Evolutionary conservation across 2,888 invertebrate genomes (phyloP).

Genomic region (Drosophila vallismaia): DNA sequence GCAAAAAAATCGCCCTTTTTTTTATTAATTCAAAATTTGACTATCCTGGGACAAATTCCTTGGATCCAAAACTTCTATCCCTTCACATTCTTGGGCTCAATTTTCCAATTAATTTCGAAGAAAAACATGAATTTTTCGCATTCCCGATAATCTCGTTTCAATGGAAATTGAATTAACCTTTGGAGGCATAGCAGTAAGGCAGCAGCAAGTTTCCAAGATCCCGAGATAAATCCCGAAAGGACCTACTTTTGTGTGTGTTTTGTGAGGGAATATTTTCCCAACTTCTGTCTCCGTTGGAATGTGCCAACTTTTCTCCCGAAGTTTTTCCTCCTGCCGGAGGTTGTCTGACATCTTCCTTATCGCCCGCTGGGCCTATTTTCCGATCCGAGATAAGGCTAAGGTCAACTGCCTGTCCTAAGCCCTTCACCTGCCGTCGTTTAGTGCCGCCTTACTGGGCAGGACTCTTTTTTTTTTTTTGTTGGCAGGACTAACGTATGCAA

Average conservation of each 20-base stretch:
- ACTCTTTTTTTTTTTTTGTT: constrained; percentile 6
- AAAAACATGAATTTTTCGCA: constrained; percentile 44
- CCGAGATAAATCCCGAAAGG: constrained; percentile 27
- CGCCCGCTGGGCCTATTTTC: constrained; percentile 15
- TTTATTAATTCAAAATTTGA: not conserved
- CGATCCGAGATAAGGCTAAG: constrained; percentile 44
- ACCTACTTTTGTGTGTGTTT: constrained; percentile 28
- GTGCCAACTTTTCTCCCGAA: constrained; percentile 42
- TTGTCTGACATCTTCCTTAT: constrained; percentile 50
- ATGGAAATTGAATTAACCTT: constrained; percentile 42
- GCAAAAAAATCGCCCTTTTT: not conserved
- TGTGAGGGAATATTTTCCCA: constrained; percentile 59
- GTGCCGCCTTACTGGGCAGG: constrained; percentile 51
- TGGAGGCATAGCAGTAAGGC: not conserved
- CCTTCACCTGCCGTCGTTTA: constrained; percentile 52
- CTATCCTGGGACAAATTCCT: constrained; percentile 1
- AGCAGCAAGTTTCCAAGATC: constrained; percentile 6
- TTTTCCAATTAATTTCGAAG: constrained; percentile 40
- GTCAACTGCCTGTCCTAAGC: constrained; percentile 57
- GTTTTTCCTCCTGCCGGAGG: too few species aligned
- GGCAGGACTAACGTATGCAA: constrained; percentile 55
- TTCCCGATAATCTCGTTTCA: constrained; percentile 36
- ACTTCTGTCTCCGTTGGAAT: constrained; percentile 56
- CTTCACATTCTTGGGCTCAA: constrained; percentile 17
- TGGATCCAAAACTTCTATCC: not conserved